Conservation (phyloP, 2,888 invertebrate species). For the Cephus rjabovi region DNA sequence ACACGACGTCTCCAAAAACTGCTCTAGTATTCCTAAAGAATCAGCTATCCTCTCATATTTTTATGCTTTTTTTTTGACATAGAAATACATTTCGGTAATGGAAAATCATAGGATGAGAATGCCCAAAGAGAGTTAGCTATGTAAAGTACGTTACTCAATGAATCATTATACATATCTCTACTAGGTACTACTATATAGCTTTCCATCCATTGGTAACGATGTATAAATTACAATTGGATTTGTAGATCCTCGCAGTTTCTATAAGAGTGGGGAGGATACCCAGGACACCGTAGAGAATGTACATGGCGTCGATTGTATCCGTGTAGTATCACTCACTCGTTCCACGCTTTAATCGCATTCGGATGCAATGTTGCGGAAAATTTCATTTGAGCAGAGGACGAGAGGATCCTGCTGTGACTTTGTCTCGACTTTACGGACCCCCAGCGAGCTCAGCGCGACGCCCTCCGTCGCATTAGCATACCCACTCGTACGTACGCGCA, state of each 20-base stretch:
- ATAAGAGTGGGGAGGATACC: constrained; percentile 12
- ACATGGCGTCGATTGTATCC: constrained; percentile 38
- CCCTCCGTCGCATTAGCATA: constrained; percentile 47
- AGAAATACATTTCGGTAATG: not conserved
- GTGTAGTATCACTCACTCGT: constrained; percentile 41
- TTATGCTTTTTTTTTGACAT: not conserved
- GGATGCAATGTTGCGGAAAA: constrained; percentile 69
- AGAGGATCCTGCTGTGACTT: constrained; percentile 24
- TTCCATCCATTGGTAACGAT: constrained; percentile 5
- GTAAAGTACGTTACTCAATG: not conserved
- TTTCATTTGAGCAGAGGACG: constrained; percentile 63
- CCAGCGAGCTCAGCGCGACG: constrained; percentile 38
- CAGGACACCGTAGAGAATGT: not conserved
- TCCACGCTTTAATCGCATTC: constrained; percentile 68
- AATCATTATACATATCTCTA: not conserved
- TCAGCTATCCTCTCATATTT: not conserved
- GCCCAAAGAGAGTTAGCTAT: not conserved
- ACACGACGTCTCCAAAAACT: not conserved
- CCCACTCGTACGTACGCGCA: constrained; percentile 27
- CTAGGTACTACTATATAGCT: not conserved
- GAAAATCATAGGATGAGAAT: not conserved
- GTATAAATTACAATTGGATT: constrained; percentile 63
- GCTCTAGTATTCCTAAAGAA: not conserved
- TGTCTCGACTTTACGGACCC: constrained; percentile 40
- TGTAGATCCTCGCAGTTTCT: constrained; percentile 37